Evolutionary conservation across 2,888 invertebrate genomes (phyloP), one percentile per base, ranked within the genome.

Genomic region (Scaptodrosophila latifasciaeformis): DNA sequence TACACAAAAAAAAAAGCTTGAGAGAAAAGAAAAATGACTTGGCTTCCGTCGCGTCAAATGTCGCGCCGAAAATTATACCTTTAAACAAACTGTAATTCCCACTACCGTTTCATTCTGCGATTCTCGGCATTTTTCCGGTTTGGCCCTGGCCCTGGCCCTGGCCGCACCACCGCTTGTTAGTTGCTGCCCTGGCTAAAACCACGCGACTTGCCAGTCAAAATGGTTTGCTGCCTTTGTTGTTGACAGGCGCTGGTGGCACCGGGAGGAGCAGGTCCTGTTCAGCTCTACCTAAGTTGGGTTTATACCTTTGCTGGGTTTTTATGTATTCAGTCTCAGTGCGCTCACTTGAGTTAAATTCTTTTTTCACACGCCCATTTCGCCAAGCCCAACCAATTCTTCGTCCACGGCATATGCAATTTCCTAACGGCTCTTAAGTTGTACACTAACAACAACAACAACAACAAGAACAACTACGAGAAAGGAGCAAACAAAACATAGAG

Each of bases 11-110:
- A n/a, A n/a, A n/a, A n/a, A n/a, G n/a, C n/a, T n/a, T n/a, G n/a
- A n/a, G n/a, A n/a, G n/a, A n/a, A n/a, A n/a, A n/a, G n/a, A n/a
- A n/a, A n/a, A n/a, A 18, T 10, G 30, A 30, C 45, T n/a, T 15
- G 45, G 21, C 45, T 59, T 48, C 53, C 55, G 83, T 72, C 82
- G 82, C 83, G 82, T 76, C 84, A 82, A 75, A 68, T 81, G 83
- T 81, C 83, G 83, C 83, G 83, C 80, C 83, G 79, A 76, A 83
- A 83, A 83, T 82, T 82, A 82, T 82, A 84, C 55, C 76, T 67
- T 54, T 59, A 58, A 18, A 49, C 37, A 44, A 39, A 47, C 37
- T 21, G 24, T 30, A 48, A 27, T 37, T n/a, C n/a, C n/a, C n/a
- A n/a, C n/a, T n/a, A n/a, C n/a, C n/a, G n/a, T n/a, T n/a, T n/a